Evolutionary conservation across 2,113 vertebrate species (phyloP), one percentile per base, ranked within the genome.

Genomic region (Neoarius graeffei): DNA sequence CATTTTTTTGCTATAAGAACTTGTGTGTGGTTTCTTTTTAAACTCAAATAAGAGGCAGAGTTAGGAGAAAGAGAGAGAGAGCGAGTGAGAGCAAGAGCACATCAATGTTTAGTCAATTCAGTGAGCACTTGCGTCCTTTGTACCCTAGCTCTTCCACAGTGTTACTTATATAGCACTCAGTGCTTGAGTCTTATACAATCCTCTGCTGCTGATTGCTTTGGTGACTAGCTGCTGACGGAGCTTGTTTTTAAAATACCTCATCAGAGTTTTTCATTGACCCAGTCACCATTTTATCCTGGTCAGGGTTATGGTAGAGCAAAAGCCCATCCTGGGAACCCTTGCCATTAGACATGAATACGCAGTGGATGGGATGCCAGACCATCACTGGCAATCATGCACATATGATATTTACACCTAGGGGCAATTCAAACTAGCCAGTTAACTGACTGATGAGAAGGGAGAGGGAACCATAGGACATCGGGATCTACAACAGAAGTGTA

Each of bases 21-120:
- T 71, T 84, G 52, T 35, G 50, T 42, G 69, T 30, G 7, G 56
- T 85, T 73, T 74, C 60, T 23, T 59, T 76, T 85, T 76, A 76
- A 76, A 54, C 54, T 62, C 19, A 50, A 15, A 85, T 76, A 50
- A 25, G 64, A 27, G 27, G 50, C 13, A 66, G 42, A 48, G 54
- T 10, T 25, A 15, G 56, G 50, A 42, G 67, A 13, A 2, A 62
- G 56, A 42, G 57, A 57, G 82, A 66, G 82, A n/a, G 50, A 69
- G 48, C 27, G 64, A 69, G 23, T 17, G 83, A 71, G 7, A 84
- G 25, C 73, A 48, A 73, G 67, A 52, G 35, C 25, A 48, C 59
- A 77, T 79, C 74, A 79, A 8, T 86, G n/a, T 74, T 11, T 57
- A 27, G 35, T 42, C 30, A 54, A 30, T 62, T 66, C 23, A 11